phyloP scores from a whole-genome alignment of 2,888 invertebrate species.

The Carcina quercana region DNA sequence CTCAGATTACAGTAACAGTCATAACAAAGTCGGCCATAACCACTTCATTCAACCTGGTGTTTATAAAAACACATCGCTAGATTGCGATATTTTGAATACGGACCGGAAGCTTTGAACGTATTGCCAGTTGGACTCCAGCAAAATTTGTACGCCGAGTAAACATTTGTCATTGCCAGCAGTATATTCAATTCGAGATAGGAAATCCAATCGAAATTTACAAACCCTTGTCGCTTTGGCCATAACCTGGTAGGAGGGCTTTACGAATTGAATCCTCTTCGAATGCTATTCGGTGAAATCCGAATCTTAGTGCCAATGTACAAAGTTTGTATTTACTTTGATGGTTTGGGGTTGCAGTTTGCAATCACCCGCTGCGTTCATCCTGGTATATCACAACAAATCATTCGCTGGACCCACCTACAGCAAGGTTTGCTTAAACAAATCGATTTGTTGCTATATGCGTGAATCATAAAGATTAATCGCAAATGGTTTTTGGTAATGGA shows the following conservation, averaged over 20 bases:
- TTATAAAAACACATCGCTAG: too few relatives aligned
- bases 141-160: conserved; percentile 63
- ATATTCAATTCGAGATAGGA: conserved; percentile 59
- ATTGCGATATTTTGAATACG: too few relatives aligned
- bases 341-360: conserved; percentile 53
- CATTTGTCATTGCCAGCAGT: conserved; percentile 61
- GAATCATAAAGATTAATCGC: too few relatives aligned
- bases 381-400: conserved; percentile 72
- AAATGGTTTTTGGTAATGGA: too few relatives aligned
- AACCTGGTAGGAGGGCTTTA: conserved; percentile 67
- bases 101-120: too few relatives aligned
- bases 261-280: conserved; percentile 53
- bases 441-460: conserved; percentile 49
- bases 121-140: too few relatives aligned
- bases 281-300: conserved; percentile 26
- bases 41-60: too few relatives aligned
- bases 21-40: too few relatives aligned
- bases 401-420: conserved; percentile 64
- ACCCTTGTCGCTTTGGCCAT: conserved; percentile 67
- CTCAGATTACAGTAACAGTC: too few relatives aligned
- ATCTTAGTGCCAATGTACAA: conserved; percentile 24
- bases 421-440: conserved; percentile 65
- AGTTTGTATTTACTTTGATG: conserved; percentile 4
- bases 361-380: conserved; percentile 67
- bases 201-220: conserved; percentile 68